phyloP scores from a whole-genome alignment of 2,113 vertebrate genomes.

The Ailuropoda melanoleuca region DNA sequence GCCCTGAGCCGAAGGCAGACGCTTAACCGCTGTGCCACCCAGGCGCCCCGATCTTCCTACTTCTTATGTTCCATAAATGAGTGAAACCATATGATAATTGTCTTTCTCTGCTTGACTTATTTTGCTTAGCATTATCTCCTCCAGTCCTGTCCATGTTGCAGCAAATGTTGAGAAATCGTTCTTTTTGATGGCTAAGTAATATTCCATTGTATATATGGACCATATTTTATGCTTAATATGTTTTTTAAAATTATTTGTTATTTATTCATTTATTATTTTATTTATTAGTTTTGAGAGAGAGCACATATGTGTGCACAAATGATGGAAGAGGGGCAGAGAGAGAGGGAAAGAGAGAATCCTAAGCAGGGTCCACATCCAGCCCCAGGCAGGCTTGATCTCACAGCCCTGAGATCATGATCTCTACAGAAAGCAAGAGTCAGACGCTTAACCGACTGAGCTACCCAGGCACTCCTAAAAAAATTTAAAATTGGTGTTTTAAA shows the following conservation, averaged over 20 bases:
- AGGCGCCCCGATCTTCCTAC: too few species aligned
- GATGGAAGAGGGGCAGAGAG: not conserved
- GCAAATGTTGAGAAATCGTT: too few species aligned
- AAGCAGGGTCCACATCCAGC: not conserved
- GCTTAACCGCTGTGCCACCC: too few species aligned
- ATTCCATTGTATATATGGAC: too few species aligned
- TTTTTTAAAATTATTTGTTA: not conserved
- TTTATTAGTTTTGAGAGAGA: not conserved
- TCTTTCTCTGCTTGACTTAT: too few species aligned
- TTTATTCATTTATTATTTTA: not conserved
- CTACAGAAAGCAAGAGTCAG: not conserved
- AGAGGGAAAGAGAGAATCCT: not conserved
- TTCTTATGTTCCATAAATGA: too few species aligned
- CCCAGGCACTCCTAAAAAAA: not conserved
- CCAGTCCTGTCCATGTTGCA: too few species aligned
- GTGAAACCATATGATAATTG: too few species aligned
- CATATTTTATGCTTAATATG: not conserved
- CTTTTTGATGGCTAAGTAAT: too few species aligned
- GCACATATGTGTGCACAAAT: not conserved
- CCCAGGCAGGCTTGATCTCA: not conserved
- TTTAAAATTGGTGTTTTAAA: not conserved
- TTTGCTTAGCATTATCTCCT: too few species aligned
- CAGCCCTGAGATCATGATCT: not conserved
- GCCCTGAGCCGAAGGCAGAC: too few species aligned
- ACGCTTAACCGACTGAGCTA: not conserved